phyloP scores from a whole-genome alignment of 2,888 invertebrate genomes.

The Cecidostiba fungosa region DNA sequence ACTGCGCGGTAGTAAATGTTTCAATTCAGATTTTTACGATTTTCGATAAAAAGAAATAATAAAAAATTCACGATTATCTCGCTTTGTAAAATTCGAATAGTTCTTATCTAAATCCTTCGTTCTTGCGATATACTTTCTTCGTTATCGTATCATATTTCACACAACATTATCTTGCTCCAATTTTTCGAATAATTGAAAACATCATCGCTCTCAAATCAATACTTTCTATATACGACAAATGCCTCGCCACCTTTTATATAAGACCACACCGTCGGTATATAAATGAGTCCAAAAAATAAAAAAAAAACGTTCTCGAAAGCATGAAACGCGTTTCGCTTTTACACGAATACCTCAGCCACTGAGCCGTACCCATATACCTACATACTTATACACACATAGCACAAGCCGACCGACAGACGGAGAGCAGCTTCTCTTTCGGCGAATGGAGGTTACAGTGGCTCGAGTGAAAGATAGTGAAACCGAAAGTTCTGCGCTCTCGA shows the following conservation, averaged over 20 bases:
- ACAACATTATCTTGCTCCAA: background rate
- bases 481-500: constrained; percentile 71
- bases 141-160: too few species aligned
- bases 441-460: constrained; percentile 69
- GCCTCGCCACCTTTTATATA: background rate
- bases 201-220: background rate
- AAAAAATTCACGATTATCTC: background rate
- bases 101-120: background rate
- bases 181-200: background rate
- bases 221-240: background rate
- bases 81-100: background rate
- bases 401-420: background rate
- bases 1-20: background rate
- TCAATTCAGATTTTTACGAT: background rate
- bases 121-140: background rate
- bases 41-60: background rate
- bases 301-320: background rate
- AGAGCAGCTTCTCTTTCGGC: constrained; percentile 12
- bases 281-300: background rate
- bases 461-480: constrained; percentile 75
- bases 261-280: too few species aligned
- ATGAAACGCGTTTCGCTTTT: constrained; percentile 8
- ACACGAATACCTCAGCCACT: background rate
- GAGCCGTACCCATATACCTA: background rate
- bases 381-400: background rate